Evolutionary conservation across 2,888 invertebrate genomes (phyloP), one percentile per base, ranked within the genome.

Genomic region (Agrotis segetum): DNA sequence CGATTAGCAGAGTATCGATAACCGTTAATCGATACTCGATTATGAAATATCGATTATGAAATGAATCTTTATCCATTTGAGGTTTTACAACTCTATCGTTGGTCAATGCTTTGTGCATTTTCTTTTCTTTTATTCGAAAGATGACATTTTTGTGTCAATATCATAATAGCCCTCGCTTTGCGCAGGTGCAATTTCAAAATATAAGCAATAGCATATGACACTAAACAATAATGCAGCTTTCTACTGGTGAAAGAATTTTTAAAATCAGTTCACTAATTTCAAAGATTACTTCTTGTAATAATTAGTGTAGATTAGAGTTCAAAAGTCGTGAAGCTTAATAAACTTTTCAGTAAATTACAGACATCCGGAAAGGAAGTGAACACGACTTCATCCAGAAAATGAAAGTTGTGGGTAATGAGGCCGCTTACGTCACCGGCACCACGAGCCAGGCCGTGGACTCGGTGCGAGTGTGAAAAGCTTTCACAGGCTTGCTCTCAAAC

Each of bases 351-450:
- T 66, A 68, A 65, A 70, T 71, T 60, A 73, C 49, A 56, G 56
- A 24, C 69, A 53, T 50, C 55, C 69, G 66, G 63, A 40, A 81
- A 90, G 90, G 90, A 90, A 90, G 87, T 86, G 62, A 78, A 73
- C 81, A 89, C 88, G 86, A 87, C 89, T 92, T 92, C 91, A 93
- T 94, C 94, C 94, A 93, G 94, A 93, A 92, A 93, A 87, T 88
- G 94, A 94, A 93, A 94, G 94, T 92, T 76, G 74, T 80, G 79
- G 73, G 78, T 87, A 88, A 90, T 89, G 86, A 84, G 87, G 85
- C 79, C 83, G 77, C 73, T 92, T 93, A 87, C 91, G 89, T 92
- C 91, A 91, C 64, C 24, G n/a, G n/a, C n/a, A n/a, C n/a, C n/a
- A n/a, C n/a, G 58, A 52, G 56, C 47, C 50, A 55, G 56, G 60